Evolutionary conservation across 2,113 vertebrate species (phyloP).

Genomic region (Oryctolagus cuniculus): DNA sequence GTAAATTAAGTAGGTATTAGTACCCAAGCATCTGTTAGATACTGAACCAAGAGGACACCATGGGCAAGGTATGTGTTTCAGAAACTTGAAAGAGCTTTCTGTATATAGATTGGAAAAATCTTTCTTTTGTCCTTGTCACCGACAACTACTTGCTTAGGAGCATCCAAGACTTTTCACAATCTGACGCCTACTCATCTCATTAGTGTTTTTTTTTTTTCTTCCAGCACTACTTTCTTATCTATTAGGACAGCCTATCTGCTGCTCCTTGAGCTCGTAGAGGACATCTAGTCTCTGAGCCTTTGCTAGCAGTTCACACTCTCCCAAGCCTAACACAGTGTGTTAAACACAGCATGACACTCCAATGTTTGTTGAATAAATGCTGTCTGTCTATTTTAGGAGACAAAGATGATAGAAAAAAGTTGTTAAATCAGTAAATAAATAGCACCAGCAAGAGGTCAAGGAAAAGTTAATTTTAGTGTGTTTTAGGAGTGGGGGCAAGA

Average conservation of each 20-base stretch:
- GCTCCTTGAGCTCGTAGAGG: not conserved
- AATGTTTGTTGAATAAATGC: slow-evolving; percentile 74
- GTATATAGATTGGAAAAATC: slow-evolving; percentile 59
- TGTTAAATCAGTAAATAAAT: slow-evolving; percentile 79
- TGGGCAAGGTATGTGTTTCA: slow-evolving; percentile 22
- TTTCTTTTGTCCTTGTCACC: slow-evolving; percentile 70
- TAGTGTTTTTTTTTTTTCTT: not conserved
- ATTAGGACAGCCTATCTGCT: slow-evolving; percentile 50
- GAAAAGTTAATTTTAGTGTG: slow-evolving; percentile 81
- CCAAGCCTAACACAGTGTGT: slow-evolving; percentile 56
- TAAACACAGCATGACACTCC: slow-evolving; percentile 66
- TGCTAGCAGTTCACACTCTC: slow-evolving; percentile 67
- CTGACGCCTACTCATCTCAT: slow-evolving; percentile 47
- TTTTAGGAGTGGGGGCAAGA: slow-evolving; percentile 77
- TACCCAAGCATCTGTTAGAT: not conserved
- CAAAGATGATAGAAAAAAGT: slow-evolving; percentile 79
- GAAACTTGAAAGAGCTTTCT: slow-evolving; percentile 46
- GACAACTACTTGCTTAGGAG: slow-evolving; percentile 64
- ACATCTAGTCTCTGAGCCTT: slow-evolving; percentile 44
- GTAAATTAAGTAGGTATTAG: slow-evolving; percentile 40
- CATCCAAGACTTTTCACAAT: slow-evolving; percentile 68
- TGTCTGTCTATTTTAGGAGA: slow-evolving; percentile 77
- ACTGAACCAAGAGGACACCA: slow-evolving; percentile 33
- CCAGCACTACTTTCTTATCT: slow-evolving; percentile 23
- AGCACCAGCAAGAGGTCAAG: slow-evolving; percentile 77